A percentile compares a stretch with the other conserved stretches of the same genome.
These are phyloP conservation scores for Rhagophthalmus giganteus DNA, from an alignment of 2,888 invertebrate genomes.

Conservation along the genomic window DNA sequence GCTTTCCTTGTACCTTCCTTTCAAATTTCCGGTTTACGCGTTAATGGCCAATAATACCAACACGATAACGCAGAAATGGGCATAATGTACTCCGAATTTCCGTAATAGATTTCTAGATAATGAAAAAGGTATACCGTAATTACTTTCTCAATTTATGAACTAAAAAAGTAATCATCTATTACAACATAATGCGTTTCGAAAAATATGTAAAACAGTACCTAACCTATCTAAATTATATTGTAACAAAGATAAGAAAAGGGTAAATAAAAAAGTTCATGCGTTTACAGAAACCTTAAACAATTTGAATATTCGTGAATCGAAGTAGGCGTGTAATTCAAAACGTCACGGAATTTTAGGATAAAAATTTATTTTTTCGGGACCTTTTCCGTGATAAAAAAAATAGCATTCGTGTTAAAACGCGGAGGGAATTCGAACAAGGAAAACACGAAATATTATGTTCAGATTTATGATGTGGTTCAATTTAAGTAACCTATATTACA, in stretches of 20 bases:
- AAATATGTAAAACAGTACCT: no score
- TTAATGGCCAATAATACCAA: slow-evolving; percentile 48
- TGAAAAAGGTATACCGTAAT: slow-evolving; percentile 21
- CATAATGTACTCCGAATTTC: slow-evolving; percentile 25
- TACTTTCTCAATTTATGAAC: slow-evolving; percentile 3
- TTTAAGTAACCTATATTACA: slow-evolving; percentile 28
- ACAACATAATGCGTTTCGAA: background rate
- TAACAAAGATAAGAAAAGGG: slow-evolving; percentile 3
- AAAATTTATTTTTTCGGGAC: slow-evolving; percentile 18
- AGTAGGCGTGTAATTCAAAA: slow-evolving; percentile 20
- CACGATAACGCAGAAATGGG: slow-evolving; percentile 39
- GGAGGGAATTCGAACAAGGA: slow-evolving; percentile 25
- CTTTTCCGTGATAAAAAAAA: slow-evolving; percentile 24
- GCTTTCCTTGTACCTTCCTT: slow-evolving; percentile 43
- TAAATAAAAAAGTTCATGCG: slow-evolving; percentile 6
- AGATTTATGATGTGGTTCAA: slow-evolving; percentile 28
- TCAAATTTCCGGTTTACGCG: slow-evolving; percentile 49
- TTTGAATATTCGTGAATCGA: slow-evolving; percentile 23
- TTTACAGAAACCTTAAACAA: slow-evolving; percentile 7
- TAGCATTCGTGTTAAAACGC: slow-evolving; percentile 26
- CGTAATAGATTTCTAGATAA: slow-evolving; percentile 24
- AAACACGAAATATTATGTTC: slow-evolving; percentile 29
- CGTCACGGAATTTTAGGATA: slow-evolving; percentile 18
- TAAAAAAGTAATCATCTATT: background rate
- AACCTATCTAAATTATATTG: background rate